Evolutionary conservation across 1,140 invertebrate species (phyloP), one percentile per base, ranked within the genome.

Genomic region (Holotrichia oblita): DNA sequence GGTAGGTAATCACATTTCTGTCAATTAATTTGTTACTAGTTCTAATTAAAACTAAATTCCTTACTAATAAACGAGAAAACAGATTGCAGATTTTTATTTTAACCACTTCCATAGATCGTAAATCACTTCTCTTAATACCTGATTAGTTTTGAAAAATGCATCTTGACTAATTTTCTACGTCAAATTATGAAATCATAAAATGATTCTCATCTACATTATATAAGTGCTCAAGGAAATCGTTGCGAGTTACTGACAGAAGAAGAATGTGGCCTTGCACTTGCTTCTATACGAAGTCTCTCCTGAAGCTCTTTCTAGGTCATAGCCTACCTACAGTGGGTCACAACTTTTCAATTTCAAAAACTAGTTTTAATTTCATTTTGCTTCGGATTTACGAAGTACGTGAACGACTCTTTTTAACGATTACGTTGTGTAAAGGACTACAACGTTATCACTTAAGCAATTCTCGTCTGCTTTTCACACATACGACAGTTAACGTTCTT

Each of bases 311-410:
- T 76, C 41, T 76, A 76, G 75, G 75, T 76, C 75, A 76, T 27
- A 27, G 41, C 41, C 22, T 55, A 40, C 61, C 61, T 76, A 42
- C 75, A 55, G 14, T 55, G 75, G 75, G 75, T 69, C 61, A 69
- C 44, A 27, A 76, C 75, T 76, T 76, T 76, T 76, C 75, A 76
- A 76, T 76, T 76, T 76, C 75, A 76, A 76, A 76, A 76, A 76
- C 75, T 76, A 76, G 75, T 76, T 76, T 76, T 76, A 76, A 76
- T 76, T 76, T 76, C 75, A 76, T 76, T 55, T 55, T 27, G 40
- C 34, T 34, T 74, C 61, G 27, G 20, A 34, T 69, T 22, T 69
- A 69, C 61, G 34, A 74, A 34, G 41, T 34, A 34, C n/a, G 41
- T 72, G 14, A 72, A 34, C 9, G 22, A 72, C 8, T 27, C 24